Percentiles rank a stretch among this genome's conserved stretches.
Conservation (phyloP, 2,113 vertebrate species). For the Hydrochoerus hydrochaeris region DNA sequence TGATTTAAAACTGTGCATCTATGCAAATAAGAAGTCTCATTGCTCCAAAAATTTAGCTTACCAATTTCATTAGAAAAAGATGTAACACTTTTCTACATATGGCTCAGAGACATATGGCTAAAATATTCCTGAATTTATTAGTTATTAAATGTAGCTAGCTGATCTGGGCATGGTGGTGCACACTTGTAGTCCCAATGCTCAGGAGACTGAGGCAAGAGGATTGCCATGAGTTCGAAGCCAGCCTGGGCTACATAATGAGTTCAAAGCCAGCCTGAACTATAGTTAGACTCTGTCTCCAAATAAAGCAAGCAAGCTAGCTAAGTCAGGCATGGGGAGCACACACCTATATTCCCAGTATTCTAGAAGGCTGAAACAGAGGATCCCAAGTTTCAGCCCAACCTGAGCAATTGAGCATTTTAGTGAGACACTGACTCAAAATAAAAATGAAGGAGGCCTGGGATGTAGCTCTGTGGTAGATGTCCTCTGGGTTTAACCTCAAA, state of each 20-base stretch:
- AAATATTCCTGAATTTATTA: slow-evolving; percentile 33
- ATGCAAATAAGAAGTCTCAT: background rate
- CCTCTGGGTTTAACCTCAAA: background rate
- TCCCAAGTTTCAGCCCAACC: too few species aligned
- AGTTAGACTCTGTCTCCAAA: too few species aligned
- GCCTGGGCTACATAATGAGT: too few species aligned
- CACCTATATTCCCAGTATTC: too few species aligned
- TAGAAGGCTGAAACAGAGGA: background rate
- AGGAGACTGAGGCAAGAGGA: background rate
- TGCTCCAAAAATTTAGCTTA: slow-evolving; percentile 50
- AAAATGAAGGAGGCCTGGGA: background rate
- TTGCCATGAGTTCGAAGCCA: too few species aligned
- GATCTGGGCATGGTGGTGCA: background rate
- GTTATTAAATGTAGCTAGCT: background rate
- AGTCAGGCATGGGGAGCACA: too few species aligned
- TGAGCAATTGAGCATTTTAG: background rate
- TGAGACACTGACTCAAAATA: background rate
- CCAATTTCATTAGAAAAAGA: slow-evolving; percentile 28
- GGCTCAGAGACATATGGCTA: slow-evolving; percentile 24
- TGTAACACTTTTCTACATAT: background rate
- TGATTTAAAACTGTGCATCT: slow-evolving; percentile 53
- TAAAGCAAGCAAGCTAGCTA: too few species aligned
- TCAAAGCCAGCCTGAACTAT: too few species aligned
- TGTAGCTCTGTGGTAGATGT: background rate
- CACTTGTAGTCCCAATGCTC: background rate